Conservation (phyloP, 2,888 invertebrate species). For the Platynereis dumerilii region DNA sequence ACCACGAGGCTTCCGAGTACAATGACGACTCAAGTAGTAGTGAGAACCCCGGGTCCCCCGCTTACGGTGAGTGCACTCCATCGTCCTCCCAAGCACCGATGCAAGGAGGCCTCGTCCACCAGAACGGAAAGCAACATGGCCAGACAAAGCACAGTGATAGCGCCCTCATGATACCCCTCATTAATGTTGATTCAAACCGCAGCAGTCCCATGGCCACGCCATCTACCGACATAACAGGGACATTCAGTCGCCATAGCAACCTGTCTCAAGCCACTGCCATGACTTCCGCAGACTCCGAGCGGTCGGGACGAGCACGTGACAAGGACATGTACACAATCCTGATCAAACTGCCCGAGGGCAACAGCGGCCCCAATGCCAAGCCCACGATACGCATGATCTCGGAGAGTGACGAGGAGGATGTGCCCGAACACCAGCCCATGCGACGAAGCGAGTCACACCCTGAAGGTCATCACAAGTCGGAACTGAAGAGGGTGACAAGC, state of each 20-base stretch:
- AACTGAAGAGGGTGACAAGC: neutral
- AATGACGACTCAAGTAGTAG: conserved; percentile 56
- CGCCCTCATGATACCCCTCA: conserved; percentile 40
- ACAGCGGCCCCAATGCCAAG: conserved; percentile 18
- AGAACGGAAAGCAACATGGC: conserved; percentile 26
- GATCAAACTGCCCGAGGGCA: conserved; percentile 72
- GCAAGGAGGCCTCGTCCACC: conserved; percentile 23
- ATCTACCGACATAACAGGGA: conserved; percentile 40
- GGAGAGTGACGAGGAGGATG: conserved; percentile 27
- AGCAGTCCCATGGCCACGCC: conserved; percentile 33
- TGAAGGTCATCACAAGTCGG: neutral
- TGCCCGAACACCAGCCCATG: conserved; percentile 3
- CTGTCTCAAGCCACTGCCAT: conserved; percentile 27
- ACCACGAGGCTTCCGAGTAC: conserved; percentile 69
- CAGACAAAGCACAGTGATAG: conserved; percentile 26
- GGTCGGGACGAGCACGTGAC: conserved; percentile 14
- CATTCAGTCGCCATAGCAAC: conserved; percentile 38
- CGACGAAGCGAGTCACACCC: neutral
- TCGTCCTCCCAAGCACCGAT: conserved; percentile 33
- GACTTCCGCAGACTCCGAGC: conserved; percentile 8
- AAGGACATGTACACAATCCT: conserved; percentile 84
- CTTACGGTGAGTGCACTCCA: conserved; percentile 29
- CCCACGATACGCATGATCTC: conserved; percentile 37
- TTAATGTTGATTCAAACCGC: conserved; percentile 37
- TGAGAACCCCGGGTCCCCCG: conserved; percentile 63